These are phyloP conservation scores for Rhingia rostrata DNA, from an alignment of 2,888 invertebrate genomes.

Conservation along the genomic window DNA sequence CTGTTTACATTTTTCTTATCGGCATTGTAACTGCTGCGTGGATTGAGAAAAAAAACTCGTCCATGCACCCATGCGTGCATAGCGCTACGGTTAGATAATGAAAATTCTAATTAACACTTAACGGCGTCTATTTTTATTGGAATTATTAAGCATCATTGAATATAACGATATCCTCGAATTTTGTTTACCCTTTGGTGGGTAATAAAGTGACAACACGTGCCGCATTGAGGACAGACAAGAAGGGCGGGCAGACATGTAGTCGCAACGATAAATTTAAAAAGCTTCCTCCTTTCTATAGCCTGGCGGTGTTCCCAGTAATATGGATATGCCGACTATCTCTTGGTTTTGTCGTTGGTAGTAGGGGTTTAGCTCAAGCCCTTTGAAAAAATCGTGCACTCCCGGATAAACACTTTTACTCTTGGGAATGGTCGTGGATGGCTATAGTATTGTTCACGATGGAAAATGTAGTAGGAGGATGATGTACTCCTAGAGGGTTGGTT, in stretches of 20 bases:
- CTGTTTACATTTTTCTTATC: slow-evolving; percentile 23
- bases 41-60: slow-evolving; percentile 29
- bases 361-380: slow-evolving; percentile 37
- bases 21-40: not conserved
- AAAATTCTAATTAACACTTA: slow-evolving; percentile 49
- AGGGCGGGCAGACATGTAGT: slow-evolving; percentile 10
- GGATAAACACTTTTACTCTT: not conserved
- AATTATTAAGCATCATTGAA: slow-evolving; percentile 13
- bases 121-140: slow-evolving; percentile 24
- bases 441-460: no score
- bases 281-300: slow-evolving; percentile 3
- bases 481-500: not conserved
- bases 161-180: slow-evolving; percentile 2
- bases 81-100: slow-evolving; percentile 6
- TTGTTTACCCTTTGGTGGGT: not conserved
- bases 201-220: slow-evolving; percentile 61
- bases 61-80: slow-evolving; percentile 1
- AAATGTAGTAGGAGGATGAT: slow-evolving; percentile 14
- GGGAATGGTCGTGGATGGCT: slow-evolving; percentile 35
- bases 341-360: slow-evolving; percentile 30
- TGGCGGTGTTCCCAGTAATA: slow-evolving; percentile 7
- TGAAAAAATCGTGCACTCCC: not conserved
- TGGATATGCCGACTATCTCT: slow-evolving; percentile 10
- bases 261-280: slow-evolving; percentile 51
- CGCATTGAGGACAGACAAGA: slow-evolving; percentile 11